phyloP scores from a whole-genome alignment of 2,113 vertebrate species.

The Antechinus flavipes region DNA sequence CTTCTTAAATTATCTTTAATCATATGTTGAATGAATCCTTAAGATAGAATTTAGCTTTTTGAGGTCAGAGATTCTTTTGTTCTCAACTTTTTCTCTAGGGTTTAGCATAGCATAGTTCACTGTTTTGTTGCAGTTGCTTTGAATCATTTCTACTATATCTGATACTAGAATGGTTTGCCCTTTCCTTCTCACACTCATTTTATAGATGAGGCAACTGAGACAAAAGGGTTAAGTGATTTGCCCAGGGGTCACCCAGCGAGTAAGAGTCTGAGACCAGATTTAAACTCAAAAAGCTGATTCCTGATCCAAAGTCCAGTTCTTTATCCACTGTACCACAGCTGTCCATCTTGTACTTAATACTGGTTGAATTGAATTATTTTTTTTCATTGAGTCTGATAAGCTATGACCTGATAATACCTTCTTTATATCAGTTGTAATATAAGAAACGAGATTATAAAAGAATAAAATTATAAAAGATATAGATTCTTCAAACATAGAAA shows the following conservation, averaged over 20 bases:
- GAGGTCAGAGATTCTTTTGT: not conserved
- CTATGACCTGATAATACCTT: not conserved
- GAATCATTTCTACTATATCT: too few species aligned
- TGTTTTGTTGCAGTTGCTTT: not conserved
- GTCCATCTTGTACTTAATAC: not conserved
- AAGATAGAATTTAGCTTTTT: not conserved
- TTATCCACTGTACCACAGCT: too few species aligned
- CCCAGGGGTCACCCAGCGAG: too few species aligned
- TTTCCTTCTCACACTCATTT: too few species aligned
- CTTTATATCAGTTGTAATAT: not conserved
- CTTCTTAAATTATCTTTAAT: not conserved
- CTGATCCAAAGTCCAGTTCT: too few species aligned
- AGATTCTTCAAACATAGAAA: not conserved
- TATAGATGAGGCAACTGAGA: too few species aligned
- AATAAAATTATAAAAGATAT: not conserved
- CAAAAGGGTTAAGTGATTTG: too few species aligned
- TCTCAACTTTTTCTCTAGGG: not conserved
- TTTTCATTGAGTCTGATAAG: not conserved
- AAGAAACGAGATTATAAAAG: slow-evolving; percentile 21
- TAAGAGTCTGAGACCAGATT: too few species aligned
- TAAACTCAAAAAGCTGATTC: too few species aligned
- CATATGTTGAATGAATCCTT: not conserved
- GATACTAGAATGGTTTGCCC: too few species aligned
- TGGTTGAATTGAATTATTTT: not conserved
- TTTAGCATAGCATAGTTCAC: not conserved